These are phyloP conservation scores for Progne subis DNA, from an alignment of 2,113 vertebrate species.

Conservation along the genomic window DNA sequence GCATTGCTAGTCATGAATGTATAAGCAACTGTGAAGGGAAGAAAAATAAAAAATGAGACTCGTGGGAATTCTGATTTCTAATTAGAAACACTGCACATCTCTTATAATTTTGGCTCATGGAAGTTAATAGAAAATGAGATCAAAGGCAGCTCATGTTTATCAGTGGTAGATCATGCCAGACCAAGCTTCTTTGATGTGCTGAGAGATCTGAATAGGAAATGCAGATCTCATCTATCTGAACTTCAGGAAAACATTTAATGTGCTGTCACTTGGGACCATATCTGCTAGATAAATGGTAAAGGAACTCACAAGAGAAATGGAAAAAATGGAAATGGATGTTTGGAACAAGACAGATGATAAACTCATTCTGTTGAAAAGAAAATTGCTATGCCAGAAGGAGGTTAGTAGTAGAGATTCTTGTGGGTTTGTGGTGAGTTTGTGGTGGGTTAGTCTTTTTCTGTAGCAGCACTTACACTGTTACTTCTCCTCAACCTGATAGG, in stretches of 20 bases:
- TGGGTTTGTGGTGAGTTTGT: not conserved
- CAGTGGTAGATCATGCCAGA: not conserved
- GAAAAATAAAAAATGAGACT: slow-evolving; percentile 3
- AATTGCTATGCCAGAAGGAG: not conserved
- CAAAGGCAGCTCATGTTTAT: slow-evolving; percentile 53
- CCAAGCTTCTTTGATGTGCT: slow-evolving; percentile 50
- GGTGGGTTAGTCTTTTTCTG: not conserved
- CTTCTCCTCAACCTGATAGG: rapidly evolving
- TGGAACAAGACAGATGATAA: not conserved
- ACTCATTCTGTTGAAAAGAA: not conserved
- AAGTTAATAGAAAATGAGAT: slow-evolving; percentile 50
- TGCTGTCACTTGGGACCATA: not conserved
- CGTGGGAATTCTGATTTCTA: not conserved
- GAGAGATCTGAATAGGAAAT: slow-evolving; percentile 17
- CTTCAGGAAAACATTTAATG: slow-evolving; percentile 8
- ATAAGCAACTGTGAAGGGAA: not conserved
- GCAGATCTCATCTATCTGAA: slow-evolving; percentile 25
- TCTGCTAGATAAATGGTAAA: not conserved
- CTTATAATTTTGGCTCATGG: not conserved
- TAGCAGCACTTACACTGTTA: not conserved
- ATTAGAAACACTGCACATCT: not conserved
- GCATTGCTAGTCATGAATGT: not conserved
- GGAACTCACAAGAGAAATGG: not conserved
- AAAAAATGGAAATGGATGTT: not conserved
- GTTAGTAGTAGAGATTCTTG: not conserved